These are phyloP conservation scores for Acronicta aceris DNA, from an alignment of 2,888 invertebrate genomes.

Conservation along the genomic window DNA sequence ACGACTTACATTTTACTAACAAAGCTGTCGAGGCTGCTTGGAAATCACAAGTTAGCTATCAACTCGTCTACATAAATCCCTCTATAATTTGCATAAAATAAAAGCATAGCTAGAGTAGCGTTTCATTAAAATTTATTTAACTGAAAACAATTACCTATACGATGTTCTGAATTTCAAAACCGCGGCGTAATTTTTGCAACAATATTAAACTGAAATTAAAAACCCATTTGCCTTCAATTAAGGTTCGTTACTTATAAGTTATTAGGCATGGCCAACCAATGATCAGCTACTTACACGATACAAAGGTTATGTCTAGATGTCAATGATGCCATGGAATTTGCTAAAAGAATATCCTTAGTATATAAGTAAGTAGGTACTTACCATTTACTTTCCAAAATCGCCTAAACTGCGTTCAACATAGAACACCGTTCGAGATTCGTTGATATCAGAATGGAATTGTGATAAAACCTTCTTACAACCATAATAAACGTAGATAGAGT, in stretches of 20 bases:
- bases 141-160: background rate
- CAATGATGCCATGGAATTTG: too few relatives aligned
- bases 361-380: too few relatives aligned
- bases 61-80: too few relatives aligned
- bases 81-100: background rate
- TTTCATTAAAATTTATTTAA: background rate
- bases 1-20: too few relatives aligned
- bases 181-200: slow-evolving; percentile 18
- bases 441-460: background rate
- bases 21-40: too few relatives aligned
- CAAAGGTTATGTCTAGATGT: background rate
- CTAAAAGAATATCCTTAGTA: too few relatives aligned
- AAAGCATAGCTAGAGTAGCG: background rate
- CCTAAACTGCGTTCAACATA: too few relatives aligned
- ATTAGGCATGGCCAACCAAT: background rate
- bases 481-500: background rate
- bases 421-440: background rate
- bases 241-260: slow-evolving; percentile 3
- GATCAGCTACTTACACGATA: background rate
- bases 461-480: background rate
- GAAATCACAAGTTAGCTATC: too few relatives aligned
- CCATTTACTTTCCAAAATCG: too few relatives aligned
- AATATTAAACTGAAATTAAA: slow-evolving; percentile 37
- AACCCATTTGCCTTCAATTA: slow-evolving; percentile 39
- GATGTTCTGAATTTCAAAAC: background rate